Conservation (phyloP, 2,888 invertebrate species). For the Tenthredo livida region DNA sequence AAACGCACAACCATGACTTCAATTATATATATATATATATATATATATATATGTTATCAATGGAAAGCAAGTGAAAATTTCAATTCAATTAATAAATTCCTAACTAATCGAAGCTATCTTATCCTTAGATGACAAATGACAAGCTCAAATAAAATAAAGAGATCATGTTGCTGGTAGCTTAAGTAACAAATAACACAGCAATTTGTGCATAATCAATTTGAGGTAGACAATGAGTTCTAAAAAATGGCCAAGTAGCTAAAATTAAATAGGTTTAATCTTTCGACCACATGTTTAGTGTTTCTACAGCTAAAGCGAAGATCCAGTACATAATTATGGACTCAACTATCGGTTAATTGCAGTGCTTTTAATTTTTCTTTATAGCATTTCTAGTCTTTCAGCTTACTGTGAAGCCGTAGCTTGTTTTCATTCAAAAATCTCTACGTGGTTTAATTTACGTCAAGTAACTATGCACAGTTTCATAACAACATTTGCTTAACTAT, state of each 20-base stretch:
- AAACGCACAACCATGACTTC: slow-evolving; percentile 20
- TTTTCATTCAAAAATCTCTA: neutral
- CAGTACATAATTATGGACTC: neutral
- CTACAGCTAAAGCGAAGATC: neutral
- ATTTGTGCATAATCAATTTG: slow-evolving; percentile 13
- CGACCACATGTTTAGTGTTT: neutral
- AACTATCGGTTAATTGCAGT: neutral
- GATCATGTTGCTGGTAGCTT: neutral
- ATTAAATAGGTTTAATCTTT: neutral
- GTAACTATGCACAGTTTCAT: slow-evolving; percentile 31
- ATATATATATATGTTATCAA: neutral
- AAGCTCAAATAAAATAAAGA: neutral
- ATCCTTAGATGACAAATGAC: neutral
- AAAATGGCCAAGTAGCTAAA: neutral
- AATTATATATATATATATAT: no score
- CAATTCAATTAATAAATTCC: slow-evolving; percentile 7
- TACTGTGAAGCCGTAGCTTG: neutral
- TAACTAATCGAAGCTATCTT: neutral
- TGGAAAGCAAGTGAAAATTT: neutral
- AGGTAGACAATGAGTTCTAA: neutral
- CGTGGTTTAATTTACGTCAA: slow-evolving; percentile 1
- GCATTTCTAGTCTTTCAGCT: neutral
- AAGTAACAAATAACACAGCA: slow-evolving; percentile 7
- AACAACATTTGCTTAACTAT: neutral
- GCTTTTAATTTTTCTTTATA: neutral